Percentiles rank a stretch among this genome's conserved stretches.
phyloP scores from a whole-genome alignment of 2,888 invertebrate species.

The Hybos culiciformis region DNA sequence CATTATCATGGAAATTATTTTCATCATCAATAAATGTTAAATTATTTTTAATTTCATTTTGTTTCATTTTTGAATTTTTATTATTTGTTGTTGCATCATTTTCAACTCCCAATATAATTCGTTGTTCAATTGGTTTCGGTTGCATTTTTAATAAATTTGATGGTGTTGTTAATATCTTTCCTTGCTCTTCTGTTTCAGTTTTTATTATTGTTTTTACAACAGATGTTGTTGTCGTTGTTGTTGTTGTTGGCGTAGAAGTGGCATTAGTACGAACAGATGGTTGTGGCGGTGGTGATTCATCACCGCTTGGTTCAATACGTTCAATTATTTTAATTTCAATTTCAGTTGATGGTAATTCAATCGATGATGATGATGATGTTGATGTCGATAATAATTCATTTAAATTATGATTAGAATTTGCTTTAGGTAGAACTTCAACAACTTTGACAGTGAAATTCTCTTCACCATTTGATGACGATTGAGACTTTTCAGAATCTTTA shows the following conservation, averaged over 20 bases:
- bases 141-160: too few relatives aligned
- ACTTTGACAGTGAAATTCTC: conserved; percentile 7
- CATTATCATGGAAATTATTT: background rate
- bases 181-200: background rate
- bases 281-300: background rate
- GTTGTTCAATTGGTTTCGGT: conserved; percentile 30
- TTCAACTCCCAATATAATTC: conserved; percentile 33
- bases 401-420: background rate
- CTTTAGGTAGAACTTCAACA: conserved; percentile 8
- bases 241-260: too few relatives aligned
- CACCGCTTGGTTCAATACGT: background rate
- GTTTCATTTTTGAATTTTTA: background rate
- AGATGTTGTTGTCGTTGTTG: background rate
- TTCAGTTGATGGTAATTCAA: background rate
- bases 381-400: background rate
- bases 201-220: background rate
- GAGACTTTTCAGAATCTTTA: background rate
- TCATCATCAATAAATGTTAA: too few relatives aligned
- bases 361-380: background rate
- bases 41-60: background rate
- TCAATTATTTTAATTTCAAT: background rate
- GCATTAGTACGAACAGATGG: too few relatives aligned
- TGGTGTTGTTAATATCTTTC: background rate
- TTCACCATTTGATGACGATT: background rate
- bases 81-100: conserved; percentile 9